These are phyloP conservation scores for Trichomalopsis sarcophagae DNA, from an alignment of 1,140 invertebrate species.

Conservation along the genomic window DNA sequence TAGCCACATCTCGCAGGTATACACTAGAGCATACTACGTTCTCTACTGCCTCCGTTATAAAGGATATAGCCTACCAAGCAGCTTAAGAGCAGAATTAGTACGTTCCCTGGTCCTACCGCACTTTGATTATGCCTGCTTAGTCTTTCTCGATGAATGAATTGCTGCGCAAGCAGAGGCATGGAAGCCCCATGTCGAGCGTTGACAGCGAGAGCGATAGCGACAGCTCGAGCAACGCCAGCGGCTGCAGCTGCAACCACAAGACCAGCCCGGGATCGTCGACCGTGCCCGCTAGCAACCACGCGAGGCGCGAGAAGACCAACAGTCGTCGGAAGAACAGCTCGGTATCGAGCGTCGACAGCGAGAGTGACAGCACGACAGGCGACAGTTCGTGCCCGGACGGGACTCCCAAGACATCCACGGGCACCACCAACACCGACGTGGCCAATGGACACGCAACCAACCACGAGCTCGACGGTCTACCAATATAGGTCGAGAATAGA, in stretches of 20 bases:
- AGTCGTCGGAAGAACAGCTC: constrained; percentile 53
- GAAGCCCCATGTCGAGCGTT: constrained; percentile 71
- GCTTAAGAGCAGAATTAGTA: too few species aligned
- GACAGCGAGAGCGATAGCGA: constrained; percentile 77
- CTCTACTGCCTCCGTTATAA: too few species aligned
- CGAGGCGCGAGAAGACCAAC: constrained; percentile 46
- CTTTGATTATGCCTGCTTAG: too few species aligned
- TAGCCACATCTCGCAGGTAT: too few species aligned
- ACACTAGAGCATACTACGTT: too few species aligned
- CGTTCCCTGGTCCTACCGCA: too few species aligned
- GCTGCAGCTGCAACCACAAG: constrained; percentile 56
- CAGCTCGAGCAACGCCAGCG: constrained; percentile 61
- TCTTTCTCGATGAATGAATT: too few species aligned
- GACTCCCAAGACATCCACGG: constrained; percentile 38
- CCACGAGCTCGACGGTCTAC: constrained; percentile 58
- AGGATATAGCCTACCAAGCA: too few species aligned
- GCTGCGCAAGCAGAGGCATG: constrained; percentile 63
- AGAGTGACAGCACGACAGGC: constrained; percentile 64
- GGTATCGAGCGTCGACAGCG: constrained; percentile 68
- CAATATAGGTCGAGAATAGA: constrained; percentile 57
- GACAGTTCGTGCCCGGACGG: constrained; percentile 41
- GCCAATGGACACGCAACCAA: constrained; percentile 56
- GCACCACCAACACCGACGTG: constrained; percentile 24
- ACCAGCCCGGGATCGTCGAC: constrained; percentile 54
- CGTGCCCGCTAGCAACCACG: constrained; percentile 53